phyloP scores from a whole-genome alignment of 2,113 vertebrate genomes.

The Lepidothrix coronata region DNA sequence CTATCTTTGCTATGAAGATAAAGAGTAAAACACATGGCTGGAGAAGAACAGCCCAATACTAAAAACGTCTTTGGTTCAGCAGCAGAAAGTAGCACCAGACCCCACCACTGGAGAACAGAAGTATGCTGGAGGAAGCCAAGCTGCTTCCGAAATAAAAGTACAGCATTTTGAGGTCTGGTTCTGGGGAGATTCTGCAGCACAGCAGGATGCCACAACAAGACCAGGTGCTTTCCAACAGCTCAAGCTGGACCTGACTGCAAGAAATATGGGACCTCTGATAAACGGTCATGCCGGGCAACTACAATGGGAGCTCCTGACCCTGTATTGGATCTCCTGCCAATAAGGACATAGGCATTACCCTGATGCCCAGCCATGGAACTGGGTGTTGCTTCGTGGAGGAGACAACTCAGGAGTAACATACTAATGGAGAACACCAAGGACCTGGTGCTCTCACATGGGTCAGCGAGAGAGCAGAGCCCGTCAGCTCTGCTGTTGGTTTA shows the following conservation, averaged over 20 bases:
- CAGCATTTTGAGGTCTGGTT: neutral
- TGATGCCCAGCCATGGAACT: neutral
- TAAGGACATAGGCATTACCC: neutral
- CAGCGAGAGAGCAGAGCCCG: neutral
- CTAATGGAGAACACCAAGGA: neutral
- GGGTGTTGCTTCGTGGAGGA: neutral
- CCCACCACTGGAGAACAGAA: neutral
- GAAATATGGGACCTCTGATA: neutral
- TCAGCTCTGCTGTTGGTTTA: neutral
- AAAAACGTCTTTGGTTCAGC: neutral
- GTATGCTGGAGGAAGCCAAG: neutral
- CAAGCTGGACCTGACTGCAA: neutral
- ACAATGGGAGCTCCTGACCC: neutral
- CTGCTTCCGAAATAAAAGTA: neutral
- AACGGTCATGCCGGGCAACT: too few relatives aligned
- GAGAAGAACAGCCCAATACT: neutral
- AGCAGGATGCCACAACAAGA: neutral
- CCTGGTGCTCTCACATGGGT: neutral
- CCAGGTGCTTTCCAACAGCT: accelerated
- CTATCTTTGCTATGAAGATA: neutral
- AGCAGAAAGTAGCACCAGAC: neutral
- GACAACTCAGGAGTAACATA: neutral
- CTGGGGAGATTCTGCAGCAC: neutral
- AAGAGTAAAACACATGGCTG: neutral
- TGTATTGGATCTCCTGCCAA: neutral